Evolutionary conservation across 2,888 invertebrate species (phyloP), one percentile per base, ranked within the genome.

Genomic region (Agonopterix heracliana): DNA sequence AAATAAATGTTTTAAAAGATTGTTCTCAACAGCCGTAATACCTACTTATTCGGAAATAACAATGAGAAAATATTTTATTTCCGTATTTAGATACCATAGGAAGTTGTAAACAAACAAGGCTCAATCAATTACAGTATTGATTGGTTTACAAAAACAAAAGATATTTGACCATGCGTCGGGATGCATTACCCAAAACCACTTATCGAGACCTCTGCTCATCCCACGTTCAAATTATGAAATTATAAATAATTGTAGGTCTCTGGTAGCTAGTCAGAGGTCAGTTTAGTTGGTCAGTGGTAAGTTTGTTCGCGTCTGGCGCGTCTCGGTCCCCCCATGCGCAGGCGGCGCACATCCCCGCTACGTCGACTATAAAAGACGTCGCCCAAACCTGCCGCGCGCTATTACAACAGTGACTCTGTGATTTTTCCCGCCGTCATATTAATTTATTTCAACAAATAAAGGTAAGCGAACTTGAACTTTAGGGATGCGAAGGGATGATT

Each of bases 331-430:
- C 80, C 68, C 78, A 77, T 63, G 67, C 68, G 64, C 70, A 46
- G 54, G 63, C 63, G 61, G 56, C 69, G 66, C 78, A 68, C 83
- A 81, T 85, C 87, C 87, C 87, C 87, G 82, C 87, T 81, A 77
- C 84, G 50, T 50, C 69, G 63, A 68, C 78, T 88, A 88, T 88
- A 88, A 77, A 88, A 88, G 80, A 72, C 78, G 62, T 71, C 72
- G 78, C 63, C 75, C 69, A 78, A 83, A 80, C 83, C 78, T 71
- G 85, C 83, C 78, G 80, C 86, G 86, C 83, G 86, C 84, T 87
- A 88, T 87, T 86, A 87, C 87, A 78, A 83, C 82, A 83, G 87
- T 87, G 86, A 59, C 78, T 80, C 80, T 85, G 87, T 87, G 83
- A 79, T 85, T 85, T 84, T 85, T 81, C 81, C 81, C 78, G 78